phyloP scores from a whole-genome alignment of 2,797 vertebrate genomes.

The Leptatherina wallacei region DNA sequence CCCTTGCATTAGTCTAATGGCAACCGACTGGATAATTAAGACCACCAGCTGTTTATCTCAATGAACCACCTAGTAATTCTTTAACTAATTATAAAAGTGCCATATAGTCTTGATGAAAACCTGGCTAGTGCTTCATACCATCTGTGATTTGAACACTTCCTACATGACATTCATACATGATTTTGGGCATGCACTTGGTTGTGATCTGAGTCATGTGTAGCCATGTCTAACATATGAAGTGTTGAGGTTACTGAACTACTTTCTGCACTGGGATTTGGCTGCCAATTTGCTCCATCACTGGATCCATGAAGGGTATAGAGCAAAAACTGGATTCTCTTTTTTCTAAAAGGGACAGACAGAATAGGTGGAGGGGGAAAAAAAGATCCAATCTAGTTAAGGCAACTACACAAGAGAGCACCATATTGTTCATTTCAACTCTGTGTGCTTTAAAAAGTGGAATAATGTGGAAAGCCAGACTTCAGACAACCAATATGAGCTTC shows the following conservation, averaged over 20 bases:
- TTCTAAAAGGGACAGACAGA: not conserved
- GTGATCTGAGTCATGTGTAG: not conserved
- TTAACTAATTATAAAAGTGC: not conserved
- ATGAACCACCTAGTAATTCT: not conserved
- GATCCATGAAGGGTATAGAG: not conserved
- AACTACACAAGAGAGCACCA: not conserved
- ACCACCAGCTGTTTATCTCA: conserved; percentile 17
- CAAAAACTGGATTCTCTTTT: not conserved
- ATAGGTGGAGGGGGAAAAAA: not conserved
- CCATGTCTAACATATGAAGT: not conserved
- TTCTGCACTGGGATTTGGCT: not conserved
- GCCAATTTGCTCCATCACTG: not conserved
- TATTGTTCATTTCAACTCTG: not conserved
- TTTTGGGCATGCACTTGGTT: not conserved
- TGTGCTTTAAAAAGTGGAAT: not conserved
- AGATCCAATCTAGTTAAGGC: not conserved
- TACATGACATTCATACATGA: not conserved
- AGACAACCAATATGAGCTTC: not conserved
- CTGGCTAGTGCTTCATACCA: not conserved
- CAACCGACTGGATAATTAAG: conserved; percentile 4
- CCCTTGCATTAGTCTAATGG: conserved; percentile 4
- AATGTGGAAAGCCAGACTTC: not conserved
- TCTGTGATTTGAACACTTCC: not conserved
- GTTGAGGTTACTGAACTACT: not conserved
- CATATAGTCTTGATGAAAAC: not conserved